Evolutionary conservation across 2,888 invertebrate genomes (phyloP), one percentile per base, ranked within the genome.

Genomic region (Brenthis ino): DNA sequence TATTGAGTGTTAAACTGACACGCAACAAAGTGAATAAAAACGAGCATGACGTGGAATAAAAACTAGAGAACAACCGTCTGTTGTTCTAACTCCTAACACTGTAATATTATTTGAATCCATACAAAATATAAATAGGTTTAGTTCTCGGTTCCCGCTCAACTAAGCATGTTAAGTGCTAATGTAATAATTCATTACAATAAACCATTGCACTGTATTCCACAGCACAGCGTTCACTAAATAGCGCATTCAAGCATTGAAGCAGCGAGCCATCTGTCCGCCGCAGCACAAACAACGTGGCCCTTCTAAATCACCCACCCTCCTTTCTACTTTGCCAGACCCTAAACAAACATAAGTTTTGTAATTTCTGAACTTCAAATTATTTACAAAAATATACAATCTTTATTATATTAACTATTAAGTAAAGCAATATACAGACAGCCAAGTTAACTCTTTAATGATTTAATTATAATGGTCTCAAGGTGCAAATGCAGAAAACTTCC

Each of bases 181-280:
- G 91, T 91, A 91, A 92, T 92, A 92, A 92, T 92, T 89, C 88
- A 92, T 91, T 91, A 92, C 89, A 92, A 91, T 91, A 89, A 88
- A 91, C 85, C 88, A 85, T 84, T 81, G 86, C 87, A 85, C 85
- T 64, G 68, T 48, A 54, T 57, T 58, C 55, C 51, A 57, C 69
- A 47, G 51, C 37, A 43, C 53, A 63, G 47, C 88, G 88, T 86
- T 86, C 89, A 89, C 89, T 91, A 92, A 92, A 92, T 89, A 92
- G 91, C 89, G 89, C 89, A 89, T 91, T 91, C 86, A 86, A 87
- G 85, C 89, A 85, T 86, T 82, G 85, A 88, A 82, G 78, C 80
- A 79, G 80, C 79, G 82, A 84, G 88, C 88, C 92, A 92, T 91
- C 92, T 93, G 92, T 86, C 91, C 84, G 91, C 89, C 85, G 81